Conservation (phyloP, 2,797 vertebrate genomes). For the Arrhamphus sclerolepis region DNA sequence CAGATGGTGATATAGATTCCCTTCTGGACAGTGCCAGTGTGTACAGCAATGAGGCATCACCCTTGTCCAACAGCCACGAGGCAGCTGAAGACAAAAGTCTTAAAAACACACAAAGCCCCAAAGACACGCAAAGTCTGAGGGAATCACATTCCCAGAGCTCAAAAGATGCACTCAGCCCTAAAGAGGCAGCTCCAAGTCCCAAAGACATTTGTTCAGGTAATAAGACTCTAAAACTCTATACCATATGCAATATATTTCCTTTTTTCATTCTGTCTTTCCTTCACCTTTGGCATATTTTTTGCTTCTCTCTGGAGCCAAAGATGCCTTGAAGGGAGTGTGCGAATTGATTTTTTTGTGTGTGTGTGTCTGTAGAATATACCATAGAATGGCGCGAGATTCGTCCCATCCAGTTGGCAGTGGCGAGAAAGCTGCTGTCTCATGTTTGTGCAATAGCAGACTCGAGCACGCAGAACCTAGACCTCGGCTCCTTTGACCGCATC, state of each 20-base stretch:
- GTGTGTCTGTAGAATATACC: constrained; percentile 81
- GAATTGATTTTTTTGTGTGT: constrained; percentile 25
- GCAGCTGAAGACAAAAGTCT: constrained; percentile 72
- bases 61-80: constrained; percentile 76
- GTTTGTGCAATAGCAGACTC: constrained; percentile 97
- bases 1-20: constrained; percentile 91
- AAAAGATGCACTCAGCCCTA: constrained; percentile 57
- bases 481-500: constrained; percentile 95
- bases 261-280: not conserved
- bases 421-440: constrained; percentile 95
- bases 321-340: too few species aligned
- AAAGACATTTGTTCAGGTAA: constrained; percentile 84
- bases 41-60: constrained; percentile 80
- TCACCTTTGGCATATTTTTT: not conserved
- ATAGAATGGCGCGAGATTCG: constrained; percentile 84
- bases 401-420: constrained; percentile 94
- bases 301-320: not conserved
- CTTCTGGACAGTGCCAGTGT: constrained; percentile 87
- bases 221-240: not conserved
- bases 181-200: constrained; percentile 47
- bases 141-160: constrained; percentile 36
- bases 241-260: not conserved
- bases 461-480: constrained; percentile 96
- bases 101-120: constrained; percentile 72
- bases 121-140: constrained; percentile 42